Percentiles rank a stretch among this genome's conserved stretches.
phyloP scores from a whole-genome alignment of 1,140 invertebrate genomes.

The Araneus ventricosus region DNA sequence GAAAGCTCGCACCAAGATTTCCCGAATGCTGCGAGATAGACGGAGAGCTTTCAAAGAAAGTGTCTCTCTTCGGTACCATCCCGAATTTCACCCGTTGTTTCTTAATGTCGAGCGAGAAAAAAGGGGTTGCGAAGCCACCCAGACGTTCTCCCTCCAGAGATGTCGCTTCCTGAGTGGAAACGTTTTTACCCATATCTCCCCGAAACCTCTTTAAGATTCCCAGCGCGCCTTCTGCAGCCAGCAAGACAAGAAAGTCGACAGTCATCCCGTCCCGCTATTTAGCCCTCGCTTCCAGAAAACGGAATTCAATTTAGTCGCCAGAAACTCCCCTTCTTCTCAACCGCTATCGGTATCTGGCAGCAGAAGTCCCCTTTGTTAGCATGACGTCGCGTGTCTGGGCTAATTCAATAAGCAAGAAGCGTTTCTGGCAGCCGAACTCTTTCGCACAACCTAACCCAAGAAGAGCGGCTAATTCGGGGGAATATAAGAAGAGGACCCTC shows the following conservation, averaged over 20 bases:
- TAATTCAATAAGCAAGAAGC: slow-evolving; percentile 72
- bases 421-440: slow-evolving; percentile 34
- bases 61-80: too few relatives aligned
- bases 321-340: slow-evolving; percentile 17
- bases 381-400: slow-evolving; percentile 63
- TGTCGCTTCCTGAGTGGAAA: background rate
- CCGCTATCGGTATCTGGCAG: slow-evolving; percentile 59
- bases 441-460: background rate
- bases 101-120: background rate
- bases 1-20: too few relatives aligned
- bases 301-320: slow-evolving; percentile 68
- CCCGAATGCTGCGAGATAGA: too few relatives aligned
- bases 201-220: slow-evolving; percentile 69
- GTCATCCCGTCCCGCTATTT: slow-evolving; percentile 60
- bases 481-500: slow-evolving; percentile 13
- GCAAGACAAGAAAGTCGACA: slow-evolving; percentile 56
- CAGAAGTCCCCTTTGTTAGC: slow-evolving; percentile 69
- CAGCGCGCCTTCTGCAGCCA: background rate
- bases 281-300: slow-evolving; percentile 50
- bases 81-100: background rate
- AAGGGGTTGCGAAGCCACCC: background rate
- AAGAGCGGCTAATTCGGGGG: slow-evolving; percentile 61
- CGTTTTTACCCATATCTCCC: slow-evolving; percentile 48
- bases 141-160: background rate
- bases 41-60: too few relatives aligned